phyloP scores from a whole-genome alignment of 2,113 vertebrate genomes.

The Noturus placidus region DNA sequence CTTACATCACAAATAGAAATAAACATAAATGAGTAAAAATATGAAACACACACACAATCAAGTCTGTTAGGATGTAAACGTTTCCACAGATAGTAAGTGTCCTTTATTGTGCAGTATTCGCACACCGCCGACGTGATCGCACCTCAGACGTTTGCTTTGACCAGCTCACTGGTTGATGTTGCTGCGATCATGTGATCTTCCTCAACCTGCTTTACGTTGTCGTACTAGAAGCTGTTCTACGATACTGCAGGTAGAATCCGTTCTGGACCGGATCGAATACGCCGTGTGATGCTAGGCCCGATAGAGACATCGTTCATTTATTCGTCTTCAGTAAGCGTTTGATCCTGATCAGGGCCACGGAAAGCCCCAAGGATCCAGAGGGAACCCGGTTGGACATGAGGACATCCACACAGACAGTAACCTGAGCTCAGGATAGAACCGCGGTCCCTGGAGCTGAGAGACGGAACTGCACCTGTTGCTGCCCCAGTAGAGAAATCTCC shows the following conservation, averaged over 20 bases:
- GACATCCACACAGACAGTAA: not conserved
- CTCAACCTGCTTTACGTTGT: no score
- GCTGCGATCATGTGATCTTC: no score
- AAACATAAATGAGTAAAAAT: no score
- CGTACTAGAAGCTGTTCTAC: no score
- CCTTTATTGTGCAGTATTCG: not conserved
- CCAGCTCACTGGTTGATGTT: no score
- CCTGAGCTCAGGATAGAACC: not conserved
- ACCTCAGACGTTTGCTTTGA: not conserved
- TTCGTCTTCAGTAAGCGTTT: not conserved
- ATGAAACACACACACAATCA: no score
- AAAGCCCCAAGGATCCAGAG: no score
- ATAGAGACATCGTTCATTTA: not conserved
- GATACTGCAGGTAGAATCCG: not conserved
- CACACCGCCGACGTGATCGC: not conserved
- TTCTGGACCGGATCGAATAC: not conserved
- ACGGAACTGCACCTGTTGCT: not conserved
- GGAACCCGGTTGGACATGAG: not conserved
- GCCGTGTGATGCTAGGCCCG: not conserved
- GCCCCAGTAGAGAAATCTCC: not conserved
- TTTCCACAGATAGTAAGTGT: not conserved
- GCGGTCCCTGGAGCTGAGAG: not conserved
- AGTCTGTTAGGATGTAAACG: not conserved
- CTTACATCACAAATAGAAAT: not conserved
- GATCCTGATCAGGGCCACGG: not conserved